A percentile compares a stretch with the other conserved stretches of the same genome.
Evolutionary conservation across 2,113 vertebrate species (phyloP).

Genomic region (Brachypteracias leptosomus): DNA sequence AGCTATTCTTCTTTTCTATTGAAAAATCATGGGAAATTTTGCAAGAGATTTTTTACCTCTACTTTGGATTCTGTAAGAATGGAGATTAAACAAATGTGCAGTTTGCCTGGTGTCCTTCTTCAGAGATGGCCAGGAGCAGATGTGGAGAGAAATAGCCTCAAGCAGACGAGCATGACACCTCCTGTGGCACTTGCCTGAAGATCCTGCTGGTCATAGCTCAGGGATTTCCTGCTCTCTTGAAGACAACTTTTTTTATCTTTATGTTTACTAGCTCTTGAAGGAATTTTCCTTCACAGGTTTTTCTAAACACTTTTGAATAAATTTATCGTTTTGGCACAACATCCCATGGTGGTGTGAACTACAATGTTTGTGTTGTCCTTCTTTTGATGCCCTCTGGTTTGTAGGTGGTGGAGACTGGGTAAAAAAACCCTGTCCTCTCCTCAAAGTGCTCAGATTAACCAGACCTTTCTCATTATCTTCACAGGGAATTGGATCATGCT

Average conservation of each 20-base stretch:
- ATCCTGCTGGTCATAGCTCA: background rate
- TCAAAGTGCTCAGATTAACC: background rate
- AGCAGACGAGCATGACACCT: background rate
- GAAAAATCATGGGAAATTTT: background rate
- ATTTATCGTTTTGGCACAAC: background rate
- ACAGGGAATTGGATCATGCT: background rate
- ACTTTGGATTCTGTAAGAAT: background rate
- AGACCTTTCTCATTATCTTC: background rate
- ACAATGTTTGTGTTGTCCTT: accelerated
- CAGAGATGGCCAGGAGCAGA: background rate
- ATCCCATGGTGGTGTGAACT: accelerated
- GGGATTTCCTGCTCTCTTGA: background rate
- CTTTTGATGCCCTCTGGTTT: background rate
- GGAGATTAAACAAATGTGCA: background rate
- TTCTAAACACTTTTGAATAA: background rate
- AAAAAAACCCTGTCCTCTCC: background rate
- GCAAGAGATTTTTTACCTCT: background rate
- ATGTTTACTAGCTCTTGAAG: background rate
- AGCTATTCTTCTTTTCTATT: background rate
- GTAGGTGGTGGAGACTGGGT: background rate
- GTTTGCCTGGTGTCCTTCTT: background rate
- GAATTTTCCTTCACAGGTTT: background rate
- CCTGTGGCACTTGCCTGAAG: background rate
- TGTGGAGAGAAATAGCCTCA: accelerated
- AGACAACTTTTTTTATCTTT: background rate